These are phyloP conservation scores for Metopia argyrocephala DNA, from an alignment of 2,888 invertebrate species.

Conservation along the genomic window DNA sequence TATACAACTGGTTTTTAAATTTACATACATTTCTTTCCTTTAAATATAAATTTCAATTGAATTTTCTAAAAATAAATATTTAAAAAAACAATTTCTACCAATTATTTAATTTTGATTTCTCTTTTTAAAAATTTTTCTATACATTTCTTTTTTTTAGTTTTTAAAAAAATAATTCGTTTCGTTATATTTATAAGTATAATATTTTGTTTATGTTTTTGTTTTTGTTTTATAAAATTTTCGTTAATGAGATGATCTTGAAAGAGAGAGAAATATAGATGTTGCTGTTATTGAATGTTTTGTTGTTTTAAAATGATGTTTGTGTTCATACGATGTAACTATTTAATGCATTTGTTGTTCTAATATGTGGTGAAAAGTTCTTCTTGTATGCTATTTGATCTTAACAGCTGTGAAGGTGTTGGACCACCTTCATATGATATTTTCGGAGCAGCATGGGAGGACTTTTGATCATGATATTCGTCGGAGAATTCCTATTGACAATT, in stretches of 20 bases:
- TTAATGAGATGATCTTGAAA: constrained; percentile 22
- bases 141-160: constrained; percentile 32
- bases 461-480: constrained; percentile 87
- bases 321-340: constrained; percentile 3
- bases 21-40: no score
- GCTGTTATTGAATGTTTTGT: not conserved
- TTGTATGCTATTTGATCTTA: constrained; percentile 90
- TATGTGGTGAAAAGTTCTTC: constrained; percentile 85
- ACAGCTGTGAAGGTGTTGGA: constrained; percentile 81
- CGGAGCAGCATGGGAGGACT: constrained; percentile 81
- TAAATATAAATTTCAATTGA: constrained; percentile 53
- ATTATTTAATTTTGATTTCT: constrained; percentile 35
- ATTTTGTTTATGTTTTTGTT: not conserved
- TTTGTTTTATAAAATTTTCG: constrained; percentile 16
- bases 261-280: no score
- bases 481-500: constrained; percentile 89
- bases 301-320: not conserved
- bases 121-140: constrained; percentile 40
- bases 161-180: constrained; percentile 50
- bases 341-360: constrained; percentile 65
- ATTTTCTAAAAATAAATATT: constrained; percentile 62
- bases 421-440: constrained; percentile 80
- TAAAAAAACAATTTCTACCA: constrained; percentile 53
- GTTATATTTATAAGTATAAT: no score
- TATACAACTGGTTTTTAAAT: no score